Evolutionary conservation across 1,140 invertebrate species (phyloP).

Genomic region (Medauroidea extradentata): DNA sequence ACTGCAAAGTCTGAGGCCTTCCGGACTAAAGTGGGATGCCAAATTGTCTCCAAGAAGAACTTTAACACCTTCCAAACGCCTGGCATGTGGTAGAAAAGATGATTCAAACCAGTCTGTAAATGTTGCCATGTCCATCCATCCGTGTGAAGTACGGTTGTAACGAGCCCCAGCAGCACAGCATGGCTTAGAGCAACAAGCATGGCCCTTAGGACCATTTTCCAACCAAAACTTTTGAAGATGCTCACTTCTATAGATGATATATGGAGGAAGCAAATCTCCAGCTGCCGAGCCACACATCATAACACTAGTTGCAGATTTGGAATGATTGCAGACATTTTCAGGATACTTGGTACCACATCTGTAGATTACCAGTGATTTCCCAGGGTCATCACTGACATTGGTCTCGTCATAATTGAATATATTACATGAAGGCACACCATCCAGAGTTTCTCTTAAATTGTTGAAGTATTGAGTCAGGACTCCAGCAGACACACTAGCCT

Average conservation of each 20-base stretch:
- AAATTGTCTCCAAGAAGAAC: slow-evolving; percentile 24
- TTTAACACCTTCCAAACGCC: slow-evolving; percentile 29
- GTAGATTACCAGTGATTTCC: slow-evolving; percentile 26
- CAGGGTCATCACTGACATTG: slow-evolving; percentile 33
- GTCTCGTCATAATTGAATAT: slow-evolving; percentile 41
- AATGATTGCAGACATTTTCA: slow-evolving; percentile 30
- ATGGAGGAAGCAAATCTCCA: slow-evolving; percentile 26
- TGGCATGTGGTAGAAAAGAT: slow-evolving; percentile 25
- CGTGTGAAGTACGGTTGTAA: slow-evolving; percentile 26
- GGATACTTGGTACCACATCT: slow-evolving; percentile 35
- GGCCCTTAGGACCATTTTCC: slow-evolving; percentile 17
- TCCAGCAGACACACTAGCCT: slow-evolving; percentile 20
- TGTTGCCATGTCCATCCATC: slow-evolving; percentile 32
- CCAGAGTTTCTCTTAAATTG: slow-evolving; percentile 23
- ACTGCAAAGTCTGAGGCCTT: background rate
- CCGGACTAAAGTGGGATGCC: background rate
- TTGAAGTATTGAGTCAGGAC: slow-evolving; percentile 29
- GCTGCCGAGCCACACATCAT: slow-evolving; percentile 33
- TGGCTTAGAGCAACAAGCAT: too few relatives aligned
- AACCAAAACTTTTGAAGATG: slow-evolving; percentile 37
- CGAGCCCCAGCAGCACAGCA: background rate
- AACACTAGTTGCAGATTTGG: slow-evolving; percentile 30
- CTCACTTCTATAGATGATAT: slow-evolving; percentile 32
- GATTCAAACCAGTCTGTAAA: slow-evolving; percentile 33
- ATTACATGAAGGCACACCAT: slow-evolving; percentile 32